Percentiles rank a stretch among this genome's conserved stretches.
These are phyloP conservation scores for Darevskia mixta DNA, from an alignment of 2,797 vertebrate genomes.

Conservation along the genomic window DNA sequence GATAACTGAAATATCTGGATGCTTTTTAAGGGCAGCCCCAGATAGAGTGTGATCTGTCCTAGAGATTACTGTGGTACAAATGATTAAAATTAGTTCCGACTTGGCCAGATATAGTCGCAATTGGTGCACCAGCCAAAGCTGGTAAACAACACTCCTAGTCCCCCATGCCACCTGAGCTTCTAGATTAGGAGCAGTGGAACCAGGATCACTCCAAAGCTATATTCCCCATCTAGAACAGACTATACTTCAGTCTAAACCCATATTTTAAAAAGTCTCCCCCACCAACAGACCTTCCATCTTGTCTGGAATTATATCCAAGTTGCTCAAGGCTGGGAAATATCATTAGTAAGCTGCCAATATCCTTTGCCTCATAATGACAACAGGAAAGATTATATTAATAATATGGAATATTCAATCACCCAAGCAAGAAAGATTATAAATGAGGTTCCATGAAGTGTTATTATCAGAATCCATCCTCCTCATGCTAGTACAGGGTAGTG, in stretches of 20 bases:
- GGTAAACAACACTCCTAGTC: not conserved
- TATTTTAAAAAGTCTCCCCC: not conserved
- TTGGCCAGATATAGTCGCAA: not conserved
- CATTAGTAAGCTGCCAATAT: not conserved
- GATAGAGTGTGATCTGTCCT: not conserved
- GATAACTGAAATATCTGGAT: too few species aligned
- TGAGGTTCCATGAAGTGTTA: not conserved
- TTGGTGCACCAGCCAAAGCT: not conserved
- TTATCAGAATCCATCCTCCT: slow-evolving; percentile 1
- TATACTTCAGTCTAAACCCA: not conserved
- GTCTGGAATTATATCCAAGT: not conserved
- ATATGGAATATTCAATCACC: not conserved
- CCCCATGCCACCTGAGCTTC: not conserved
- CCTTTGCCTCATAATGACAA: not conserved
- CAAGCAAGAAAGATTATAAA: not conserved
- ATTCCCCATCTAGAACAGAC: not conserved
- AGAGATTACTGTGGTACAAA: too few species aligned
- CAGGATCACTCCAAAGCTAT: not conserved
- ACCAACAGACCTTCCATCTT: slow-evolving; percentile 19
- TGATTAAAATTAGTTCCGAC: not conserved
- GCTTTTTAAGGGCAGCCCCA: too few species aligned
- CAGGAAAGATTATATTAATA: not conserved
- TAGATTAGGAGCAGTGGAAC: not conserved
- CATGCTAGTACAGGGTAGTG: not conserved
- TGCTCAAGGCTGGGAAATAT: not conserved